Conservation (phyloP, 2,797 vertebrate species). For the Linurgus olivaceus region DNA sequence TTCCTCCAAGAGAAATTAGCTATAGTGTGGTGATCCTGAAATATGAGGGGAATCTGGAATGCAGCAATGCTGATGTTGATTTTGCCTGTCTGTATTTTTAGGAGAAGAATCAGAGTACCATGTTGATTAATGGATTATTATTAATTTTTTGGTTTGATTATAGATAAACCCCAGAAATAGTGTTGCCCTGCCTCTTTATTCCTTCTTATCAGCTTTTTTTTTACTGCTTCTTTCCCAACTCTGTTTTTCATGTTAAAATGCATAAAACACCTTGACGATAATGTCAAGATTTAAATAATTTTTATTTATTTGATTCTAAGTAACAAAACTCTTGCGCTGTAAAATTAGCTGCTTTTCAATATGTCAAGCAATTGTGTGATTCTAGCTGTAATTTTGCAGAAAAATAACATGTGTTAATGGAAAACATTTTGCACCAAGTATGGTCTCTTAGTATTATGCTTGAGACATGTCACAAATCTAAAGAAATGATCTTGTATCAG, state of each 20-base stretch:
- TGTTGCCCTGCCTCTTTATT: background rate
- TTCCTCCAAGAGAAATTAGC: background rate
- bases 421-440: background rate
- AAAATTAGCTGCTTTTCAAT: background rate
- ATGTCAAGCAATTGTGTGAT: background rate
- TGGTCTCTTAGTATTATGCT: background rate
- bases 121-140: background rate
- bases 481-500: background rate
- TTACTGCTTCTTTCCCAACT: background rate
- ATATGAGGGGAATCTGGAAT: background rate
- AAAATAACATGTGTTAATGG: background rate
- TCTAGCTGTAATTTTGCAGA: background rate
- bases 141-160: background rate
- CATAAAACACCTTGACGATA: background rate
- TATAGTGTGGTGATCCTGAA: background rate
- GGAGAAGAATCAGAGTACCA: background rate
- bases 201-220: background rate
- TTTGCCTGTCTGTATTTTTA: background rate
- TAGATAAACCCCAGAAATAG: background rate
- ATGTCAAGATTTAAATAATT: background rate
- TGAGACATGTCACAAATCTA: background rate
- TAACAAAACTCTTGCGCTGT: background rate
- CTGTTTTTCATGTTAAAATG: background rate
- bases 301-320: background rate
- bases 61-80: background rate